These are phyloP conservation scores for Paramormyrops hopkinsi DNA, from an alignment of 2,797 vertebrate species.

Conservation along the genomic window DNA sequence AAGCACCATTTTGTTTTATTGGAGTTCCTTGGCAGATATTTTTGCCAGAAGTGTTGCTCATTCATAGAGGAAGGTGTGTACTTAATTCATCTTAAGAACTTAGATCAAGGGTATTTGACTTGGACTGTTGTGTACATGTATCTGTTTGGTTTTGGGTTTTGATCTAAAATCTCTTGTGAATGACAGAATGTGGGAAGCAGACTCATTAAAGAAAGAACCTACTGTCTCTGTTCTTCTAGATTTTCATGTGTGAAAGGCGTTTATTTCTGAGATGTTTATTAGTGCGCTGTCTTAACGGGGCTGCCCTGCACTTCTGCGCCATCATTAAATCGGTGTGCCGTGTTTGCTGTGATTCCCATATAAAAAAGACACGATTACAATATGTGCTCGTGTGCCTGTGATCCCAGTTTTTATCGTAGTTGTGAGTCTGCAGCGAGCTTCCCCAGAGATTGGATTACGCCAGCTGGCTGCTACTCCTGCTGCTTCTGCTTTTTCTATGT, in stretches of 20 bases:
- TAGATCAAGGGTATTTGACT: not conserved
- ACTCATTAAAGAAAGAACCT: not conserved
- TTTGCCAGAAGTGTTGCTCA: not conserved
- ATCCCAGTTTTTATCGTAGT: not conserved
- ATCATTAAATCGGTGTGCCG: not conserved
- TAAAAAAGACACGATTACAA: not conserved
- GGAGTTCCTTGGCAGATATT: not conserved
- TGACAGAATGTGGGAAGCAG: not conserved
- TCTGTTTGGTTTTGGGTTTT: not conserved
- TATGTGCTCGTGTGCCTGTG: not conserved
- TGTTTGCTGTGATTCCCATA: not conserved
- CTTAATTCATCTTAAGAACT: not conserved
- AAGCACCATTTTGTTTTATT: not conserved
- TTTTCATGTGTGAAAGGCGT: not conserved
- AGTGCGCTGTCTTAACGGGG: not conserved
- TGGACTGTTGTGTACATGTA: not conserved
- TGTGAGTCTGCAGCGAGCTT: not conserved
- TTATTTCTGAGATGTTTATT: not conserved
- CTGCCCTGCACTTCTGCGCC: not conserved
- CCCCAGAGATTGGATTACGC: not conserved
- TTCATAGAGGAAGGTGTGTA: not conserved
- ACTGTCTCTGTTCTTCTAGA: not conserved
- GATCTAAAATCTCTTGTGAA: not conserved
- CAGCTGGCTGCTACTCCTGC: not conserved
- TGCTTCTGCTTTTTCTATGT: constrained; percentile 28